Evolutionary conservation across 2,113 vertebrate species (phyloP), one percentile per base, ranked within the genome.

Genomic region (Penelope pileata): DNA sequence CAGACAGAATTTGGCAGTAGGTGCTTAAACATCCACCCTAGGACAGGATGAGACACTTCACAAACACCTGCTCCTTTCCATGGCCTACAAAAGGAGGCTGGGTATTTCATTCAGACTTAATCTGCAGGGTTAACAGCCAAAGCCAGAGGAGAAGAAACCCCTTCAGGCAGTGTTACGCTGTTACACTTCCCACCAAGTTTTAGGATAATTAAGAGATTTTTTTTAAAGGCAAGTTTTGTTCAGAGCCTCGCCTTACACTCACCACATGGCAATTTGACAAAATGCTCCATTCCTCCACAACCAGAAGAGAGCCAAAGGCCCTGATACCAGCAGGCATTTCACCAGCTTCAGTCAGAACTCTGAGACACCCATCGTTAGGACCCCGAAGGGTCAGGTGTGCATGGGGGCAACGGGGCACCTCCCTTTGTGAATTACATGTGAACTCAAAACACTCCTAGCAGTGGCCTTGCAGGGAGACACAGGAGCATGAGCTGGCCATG

Each of bases 41-140:
- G 64, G 47, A 60, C 64, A 67, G 32, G 62, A 58, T 21, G 10
- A 45, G 74, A 58, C 22, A 9, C 43, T 53, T 67, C 51, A 43
- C 22, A 45, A 51, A 36, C 12, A 47, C 59, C 50, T 77, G 45
- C 5, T 93, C 40, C 59, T 88, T 69, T 12, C 47, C 62, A 43
- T 3, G 38, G 12, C 23, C 74, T 87, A 7, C 23, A 79, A 81
- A 67, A 58, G 27, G 29, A 63, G 29, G 29, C 43, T 0, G 67
- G 56, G 23, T 29, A 66, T 67, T 90, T 48, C 43, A 26, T 50
- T 89, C 60, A 59, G 81, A 56, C 69, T 83, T 64, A 24, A 94
- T 26, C 78, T 73, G 34, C 42, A 67, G 69, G 36, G 27, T 76
- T 66, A 85, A 76, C 23, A 58, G 10, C 42, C 51, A 24, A 87